Conservation (phyloP, 2,797 vertebrate species). For the Pogonophryne albipinna region DNA sequence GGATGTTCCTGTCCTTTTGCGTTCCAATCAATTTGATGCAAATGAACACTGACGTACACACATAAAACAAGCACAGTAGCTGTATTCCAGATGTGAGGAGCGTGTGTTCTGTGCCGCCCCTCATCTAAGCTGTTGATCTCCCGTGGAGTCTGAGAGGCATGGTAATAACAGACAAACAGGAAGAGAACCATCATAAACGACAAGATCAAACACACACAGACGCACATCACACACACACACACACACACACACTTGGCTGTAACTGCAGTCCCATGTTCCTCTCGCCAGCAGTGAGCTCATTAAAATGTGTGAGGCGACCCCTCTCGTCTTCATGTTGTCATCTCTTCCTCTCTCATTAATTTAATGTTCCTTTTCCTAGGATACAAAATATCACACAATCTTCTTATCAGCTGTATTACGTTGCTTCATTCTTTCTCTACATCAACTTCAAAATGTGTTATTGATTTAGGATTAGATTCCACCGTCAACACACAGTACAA, state of each 20-base stretch:
- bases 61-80: conserved; percentile 48
- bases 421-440: not conserved
- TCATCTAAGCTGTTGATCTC: conserved; percentile 66
- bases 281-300: conserved; percentile 77
- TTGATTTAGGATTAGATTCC: conserved; percentile 35
- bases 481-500: conserved; percentile 12
- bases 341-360: conserved; percentile 48
- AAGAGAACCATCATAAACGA: conserved; percentile 73
- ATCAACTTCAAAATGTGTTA: conserved; percentile 7
- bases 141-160: conserved; percentile 51
- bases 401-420: conserved; percentile 8
- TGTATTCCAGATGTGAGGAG: conserved; percentile 59
- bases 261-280: conserved; percentile 61
- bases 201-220: conserved; percentile 66
- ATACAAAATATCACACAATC: conserved; percentile 19
- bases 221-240: conserved; percentile 56
- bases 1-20: too few relatives aligned
- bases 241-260: conserved; percentile 62
- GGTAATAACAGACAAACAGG: conserved; percentile 74
- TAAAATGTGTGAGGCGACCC: conserved; percentile 79
- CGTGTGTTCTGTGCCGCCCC: conserved; percentile 37
- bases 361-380: conserved; percentile 12
- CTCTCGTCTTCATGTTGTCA: conserved; percentile 61
- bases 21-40: not conserved
- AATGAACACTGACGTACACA: not conserved